Evolutionary conservation across 37 sponge, comb jelly and placozoan species (phyloP), one percentile per base, ranked within the genome.

Genomic region (Hexactinellida sp.): DNA sequence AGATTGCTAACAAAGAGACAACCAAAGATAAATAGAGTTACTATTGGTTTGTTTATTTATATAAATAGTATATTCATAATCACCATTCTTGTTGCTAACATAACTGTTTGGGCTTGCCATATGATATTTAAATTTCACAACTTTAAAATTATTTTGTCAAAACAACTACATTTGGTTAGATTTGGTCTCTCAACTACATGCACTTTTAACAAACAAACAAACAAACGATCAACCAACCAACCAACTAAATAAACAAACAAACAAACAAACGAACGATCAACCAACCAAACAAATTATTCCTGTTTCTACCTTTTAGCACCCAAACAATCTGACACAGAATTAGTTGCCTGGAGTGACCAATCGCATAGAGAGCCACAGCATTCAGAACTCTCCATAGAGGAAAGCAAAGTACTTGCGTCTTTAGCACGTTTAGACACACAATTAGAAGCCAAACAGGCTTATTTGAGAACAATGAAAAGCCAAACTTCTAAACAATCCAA

Each of bases 361-460:
- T 1, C 76, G 30, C 47, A 41, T 16, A 23, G 30, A 63, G 76
- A 63, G 13, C 76, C 76, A 63, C 76, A 63, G 34, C 76, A 10
- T 7, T 25, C 28, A 3, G 28, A 63, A 63, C 76, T 63, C 76
- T 63, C 76, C 30, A 63, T 63, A 3, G 76, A 63, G 30, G 76
- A 63, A 28, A 63, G 13, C 30, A 63, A 63, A n/a, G 76, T 63
- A 5, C 30, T 63, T 7, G 76, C 76, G 3, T 63, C 76, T 3
- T n/a, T 63, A 25, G 76, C 76, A 63, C 21, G 76, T 25, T 23
- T 63, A 7, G 76, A 63, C 76, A 63, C 76, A 25, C 76, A 63
- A n/a, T 28, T 63, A 63, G 76, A 63, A 63, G 34, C 76, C 5
- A 63, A 63, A n/a, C 76, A 63, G 13, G 76, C 76, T 63, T 63